Base-by-base conservation (phyloP, 2,113 vertebrate species). In the Calidris pugnax region DNA sequence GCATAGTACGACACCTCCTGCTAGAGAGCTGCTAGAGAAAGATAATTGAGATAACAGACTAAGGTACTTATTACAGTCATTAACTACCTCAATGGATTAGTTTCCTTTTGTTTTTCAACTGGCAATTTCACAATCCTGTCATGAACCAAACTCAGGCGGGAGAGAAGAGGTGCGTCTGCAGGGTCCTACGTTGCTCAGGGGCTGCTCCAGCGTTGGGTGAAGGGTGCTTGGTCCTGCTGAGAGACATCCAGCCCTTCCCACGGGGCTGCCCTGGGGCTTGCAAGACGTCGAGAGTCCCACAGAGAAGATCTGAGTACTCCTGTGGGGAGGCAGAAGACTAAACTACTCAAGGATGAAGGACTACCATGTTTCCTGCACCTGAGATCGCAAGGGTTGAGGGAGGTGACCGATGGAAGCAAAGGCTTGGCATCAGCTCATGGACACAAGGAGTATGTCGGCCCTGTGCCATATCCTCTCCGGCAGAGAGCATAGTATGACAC, bases 391-490 rank as follows among this genome's bases (percentile, higher is more conserved):
- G n/a, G n/a, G n/a, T n/a, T n/a, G n/a, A n/a, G n/a, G n/a, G n/a
- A n/a, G n/a, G n/a, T n/a, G n/a, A n/a, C n/a, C n/a, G n/a, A n/a
- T n/a, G n/a, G n/a, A n/a, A n/a, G n/a, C n/a, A n/a, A n/a, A n/a
- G n/a, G n/a, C n/a, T n/a, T n/a, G n/a, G n/a, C n/a, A n/a, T n/a
- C n/a, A n/a, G n/a, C n/a, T n/a, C n/a, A n/a, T n/a, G n/a, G n/a
- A n/a, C n/a, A n/a, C n/a, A n/a, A n/a, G n/a, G n/a, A n/a, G n/a
- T n/a, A n/a, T n/a, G n/a, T n/a, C n/a, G n/a, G n/a, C n/a, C n/a
- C n/a, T n/a, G n/a, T n/a, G n/a, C n/a, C 81, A 94, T 93, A 94
- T 96, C 91, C 77, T 94, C 71, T 76, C 74, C 26, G 57, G 78
- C 66, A 69, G 60, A 66, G 60, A n/a, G 22, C 2, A 0, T 27